Base-by-base conservation (phyloP, 2,888 invertebrate genomes). In the Sesamia inferens region DNA sequence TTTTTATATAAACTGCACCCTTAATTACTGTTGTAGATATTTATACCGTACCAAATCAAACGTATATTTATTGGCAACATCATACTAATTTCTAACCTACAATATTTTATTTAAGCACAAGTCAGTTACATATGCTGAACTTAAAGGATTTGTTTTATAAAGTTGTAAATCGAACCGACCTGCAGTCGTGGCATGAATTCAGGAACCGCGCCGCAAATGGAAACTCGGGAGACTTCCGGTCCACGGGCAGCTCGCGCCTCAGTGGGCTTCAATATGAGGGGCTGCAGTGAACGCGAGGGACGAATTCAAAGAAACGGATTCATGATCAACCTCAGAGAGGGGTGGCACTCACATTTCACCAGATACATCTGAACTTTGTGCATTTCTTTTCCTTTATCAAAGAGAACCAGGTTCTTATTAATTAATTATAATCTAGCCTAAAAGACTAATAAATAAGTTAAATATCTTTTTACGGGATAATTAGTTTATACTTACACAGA, bases 151-250 rank as follows among this genome's bases (percentile, higher is more conserved):
- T 59, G 48, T 74, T 58, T 58, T 57, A 55, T 44, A 63, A 65
- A 61, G 47, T 31, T 42, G 2, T 31, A 71, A 74, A 70, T 64
- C 39, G 7, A 13, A 47, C 47, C 39, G 22, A 22, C 22, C n/a
- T 58, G 54, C 55, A 69, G 54, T 71, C n/a, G 22, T 14, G 48
- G 16, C 47, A 68, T 67, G 54, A 73, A 57, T 68, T 69, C 63
- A 57, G 39, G 66, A 67, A 66, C 51, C 13, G 44, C n/a, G n/a
- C 73, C 59, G 68, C 76, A 71, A 76, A 74, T 74, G 66, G 74
- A 62, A 58, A 16, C 65, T 24, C 68, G 16, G 68, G 64, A 22
- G 13, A 48, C 39, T 66, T 67, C 78, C 81, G 62, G 62, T n/a
- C 57, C 63, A 54, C 47, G 19, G 68, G 48, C 14, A 57, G 13